Base-by-base conservation (phyloP, 30 jellyfish, hydroid and myxozoan genomes). In the Phacellophora camtschatica region DNA sequence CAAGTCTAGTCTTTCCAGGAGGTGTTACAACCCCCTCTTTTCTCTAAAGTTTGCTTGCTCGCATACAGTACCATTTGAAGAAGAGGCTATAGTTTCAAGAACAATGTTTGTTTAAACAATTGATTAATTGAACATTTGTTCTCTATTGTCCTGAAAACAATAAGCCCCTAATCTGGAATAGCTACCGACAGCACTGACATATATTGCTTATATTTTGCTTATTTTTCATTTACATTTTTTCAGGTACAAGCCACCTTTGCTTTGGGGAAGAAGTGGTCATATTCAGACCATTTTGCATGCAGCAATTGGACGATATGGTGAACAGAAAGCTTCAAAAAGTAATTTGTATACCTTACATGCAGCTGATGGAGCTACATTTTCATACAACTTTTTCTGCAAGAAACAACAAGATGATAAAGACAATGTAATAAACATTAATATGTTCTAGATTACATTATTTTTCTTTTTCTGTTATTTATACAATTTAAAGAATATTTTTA, bases 221-320 rank as follows among this genome's bases (percentile, higher is more conserved):
- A 29, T 6, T 30, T 22, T 43, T 25, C 22, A 2, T 68, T 35
- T 53, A 28, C 12, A 22, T 15, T 64, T 55, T 68, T 80, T 11
- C 50, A 93, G 99, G 20, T 93, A 93, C 83, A 55, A 57, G 3
- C 99, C 99, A 22, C 74, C 88, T 12, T 48, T 27, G 54, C 65
- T 93, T 4, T 93, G 99, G 99, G 99, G 99, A 18, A 81, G 81
- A 51, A 66, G 73, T 81, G 99, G 99, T 6, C 99, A 93, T 68
- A 33, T 93, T 20, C 99, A 93, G 58, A 85, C 96, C 5, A 53
- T 85, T 34, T 30, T 93, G 16, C 94, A 53, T 83, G 86, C 95
- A 31, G 77, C 77, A 20, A 19, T 77, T 55, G 99, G 99, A 20
- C 59, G 99, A 65, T 81, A 82, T 86, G 96, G 94, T 5, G 51